Evolutionary conservation across 1,140 invertebrate genomes (phyloP).

Genomic region (Epicauta chinensis): DNA sequence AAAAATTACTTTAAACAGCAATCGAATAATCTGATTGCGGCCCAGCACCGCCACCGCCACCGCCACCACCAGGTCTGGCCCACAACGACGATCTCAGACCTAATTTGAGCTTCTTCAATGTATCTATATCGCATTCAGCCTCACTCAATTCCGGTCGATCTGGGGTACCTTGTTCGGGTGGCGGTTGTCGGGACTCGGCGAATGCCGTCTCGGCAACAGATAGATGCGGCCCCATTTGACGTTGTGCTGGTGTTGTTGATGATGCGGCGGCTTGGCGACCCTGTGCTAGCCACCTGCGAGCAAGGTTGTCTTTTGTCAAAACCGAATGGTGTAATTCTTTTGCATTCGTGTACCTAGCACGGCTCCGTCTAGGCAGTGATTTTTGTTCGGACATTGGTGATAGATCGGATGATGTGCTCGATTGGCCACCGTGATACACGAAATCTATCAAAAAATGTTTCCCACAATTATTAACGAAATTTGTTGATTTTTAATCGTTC

Average conservation of each 20-base stretch:
- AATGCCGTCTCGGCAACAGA: conserved; percentile 57
- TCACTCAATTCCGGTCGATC: conserved; percentile 57
- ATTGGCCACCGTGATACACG: conserved; percentile 67
- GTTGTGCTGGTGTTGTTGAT: conserved; percentile 36
- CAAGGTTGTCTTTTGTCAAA: conserved; percentile 18
- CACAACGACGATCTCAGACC: conserved; percentile 64
- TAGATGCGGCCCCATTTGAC: conserved; percentile 51
- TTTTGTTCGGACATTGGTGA: conserved; percentile 73
- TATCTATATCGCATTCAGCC: conserved; percentile 68
- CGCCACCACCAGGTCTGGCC: conserved; percentile 50
- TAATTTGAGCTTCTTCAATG: conserved; percentile 67
- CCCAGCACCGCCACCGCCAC: conserved; percentile 40
- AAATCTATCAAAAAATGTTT: conserved; percentile 55
- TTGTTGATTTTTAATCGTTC: background rate
- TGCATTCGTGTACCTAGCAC: conserved; percentile 52
- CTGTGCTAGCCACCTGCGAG: conserved; percentile 52
- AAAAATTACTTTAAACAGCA: conserved; percentile 48
- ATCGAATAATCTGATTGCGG: conserved; percentile 61
- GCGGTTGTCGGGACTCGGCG: conserved; percentile 38
- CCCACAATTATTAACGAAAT: background rate
- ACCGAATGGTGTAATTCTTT: conserved; percentile 20
- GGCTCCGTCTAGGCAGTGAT: conserved; percentile 60
- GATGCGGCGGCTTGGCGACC: conserved; percentile 55
- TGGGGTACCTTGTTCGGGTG: conserved; percentile 35
- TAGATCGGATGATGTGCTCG: conserved; percentile 70